A percentile compares a stretch with the other conserved stretches of the same genome.
These are phyloP conservation scores for Archips xylosteana DNA, from an alignment of 2,888 invertebrate genomes.

Conservation along the genomic window DNA sequence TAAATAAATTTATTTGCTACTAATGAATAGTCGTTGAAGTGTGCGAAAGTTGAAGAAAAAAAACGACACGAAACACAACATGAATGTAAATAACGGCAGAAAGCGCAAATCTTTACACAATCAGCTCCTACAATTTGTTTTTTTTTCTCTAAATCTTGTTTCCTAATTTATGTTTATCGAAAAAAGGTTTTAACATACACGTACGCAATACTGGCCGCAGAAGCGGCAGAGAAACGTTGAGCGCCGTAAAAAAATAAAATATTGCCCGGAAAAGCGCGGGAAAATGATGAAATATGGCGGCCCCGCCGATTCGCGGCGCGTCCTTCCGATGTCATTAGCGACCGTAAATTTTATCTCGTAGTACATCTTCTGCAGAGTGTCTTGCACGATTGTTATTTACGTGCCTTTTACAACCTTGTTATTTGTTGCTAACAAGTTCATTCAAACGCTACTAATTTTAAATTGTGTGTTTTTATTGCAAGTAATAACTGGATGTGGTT, in stretches of 20 bases:
- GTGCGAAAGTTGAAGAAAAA: no score
- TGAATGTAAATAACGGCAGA: not conserved
- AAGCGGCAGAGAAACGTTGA: constrained; percentile 31
- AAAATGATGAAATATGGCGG: constrained; percentile 78
- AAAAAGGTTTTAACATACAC: constrained; percentile 37
- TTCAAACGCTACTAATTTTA: constrained; percentile 39
- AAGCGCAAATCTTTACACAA: constrained; percentile 2
- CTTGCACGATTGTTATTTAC: constrained; percentile 45
- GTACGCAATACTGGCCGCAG: constrained; percentile 20
- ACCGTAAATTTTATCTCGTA: constrained; percentile 66
- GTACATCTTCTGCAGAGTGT: constrained; percentile 41
- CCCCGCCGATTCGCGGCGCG: constrained; percentile 60
- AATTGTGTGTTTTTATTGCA: constrained; percentile 33
- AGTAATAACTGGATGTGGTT: not conserved
- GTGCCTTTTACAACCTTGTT: constrained; percentile 43
- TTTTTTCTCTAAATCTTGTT: constrained; percentile 10
- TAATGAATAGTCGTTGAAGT: no score
- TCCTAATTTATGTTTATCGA: constrained; percentile 39
- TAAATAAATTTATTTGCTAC: no score
- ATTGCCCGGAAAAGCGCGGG: constrained; percentile 69
- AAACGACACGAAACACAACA: not conserved
- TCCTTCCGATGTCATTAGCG: constrained; percentile 71
- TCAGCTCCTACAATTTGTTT: constrained; percentile 18
- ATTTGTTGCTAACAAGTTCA: constrained; percentile 45
- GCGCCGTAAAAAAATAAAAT: constrained; percentile 62